phyloP scores from a whole-genome alignment of 2,113 vertebrate genomes.

The Holacanthus passer region DNA sequence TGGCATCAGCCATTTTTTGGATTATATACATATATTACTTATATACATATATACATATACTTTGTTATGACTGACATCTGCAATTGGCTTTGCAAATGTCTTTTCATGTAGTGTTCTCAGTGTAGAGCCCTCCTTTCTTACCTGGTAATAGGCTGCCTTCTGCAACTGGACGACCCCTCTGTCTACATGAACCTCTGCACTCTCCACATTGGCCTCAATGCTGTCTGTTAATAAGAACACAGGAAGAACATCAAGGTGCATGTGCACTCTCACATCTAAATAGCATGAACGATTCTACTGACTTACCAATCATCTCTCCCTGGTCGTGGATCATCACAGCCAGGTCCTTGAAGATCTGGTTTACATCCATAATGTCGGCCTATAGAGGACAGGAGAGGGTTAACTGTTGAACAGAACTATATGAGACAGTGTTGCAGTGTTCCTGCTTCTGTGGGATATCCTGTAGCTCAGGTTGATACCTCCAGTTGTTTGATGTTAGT shows the following conservation, averaged over 20 bases:
- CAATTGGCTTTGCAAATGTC: not conserved
- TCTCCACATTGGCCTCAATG: conserved; percentile 95
- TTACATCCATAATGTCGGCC: conserved; percentile 95
- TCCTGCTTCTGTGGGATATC: not conserved
- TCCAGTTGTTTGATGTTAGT: conserved; percentile 92
- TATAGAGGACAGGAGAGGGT: conserved; percentile 71
- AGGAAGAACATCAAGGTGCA: not conserved
- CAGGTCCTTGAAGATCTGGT: conserved; percentile 97
- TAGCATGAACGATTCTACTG: too few species aligned
- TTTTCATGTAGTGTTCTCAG: not conserved
- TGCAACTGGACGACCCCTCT: conserved; percentile 90
- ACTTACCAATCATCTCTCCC: conserved; percentile 94
- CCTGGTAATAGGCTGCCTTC: conserved; percentile 92
- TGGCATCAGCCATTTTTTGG: too few species aligned
- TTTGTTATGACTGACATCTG: not conserved
- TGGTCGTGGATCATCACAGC: conserved; percentile 97
- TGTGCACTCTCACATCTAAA: not conserved
- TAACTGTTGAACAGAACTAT: not conserved
- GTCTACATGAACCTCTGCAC: conserved; percentile 92
- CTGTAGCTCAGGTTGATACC: conserved; percentile 71
- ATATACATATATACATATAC: too few species aligned
- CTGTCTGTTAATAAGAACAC: conserved; percentile 84
- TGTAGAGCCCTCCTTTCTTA: conserved; percentile 55
- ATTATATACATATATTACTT: too few species aligned
- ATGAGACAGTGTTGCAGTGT: not conserved